Conservation (phyloP, 2,797 vertebrate genomes). For the Xenopus petersii region DNA sequence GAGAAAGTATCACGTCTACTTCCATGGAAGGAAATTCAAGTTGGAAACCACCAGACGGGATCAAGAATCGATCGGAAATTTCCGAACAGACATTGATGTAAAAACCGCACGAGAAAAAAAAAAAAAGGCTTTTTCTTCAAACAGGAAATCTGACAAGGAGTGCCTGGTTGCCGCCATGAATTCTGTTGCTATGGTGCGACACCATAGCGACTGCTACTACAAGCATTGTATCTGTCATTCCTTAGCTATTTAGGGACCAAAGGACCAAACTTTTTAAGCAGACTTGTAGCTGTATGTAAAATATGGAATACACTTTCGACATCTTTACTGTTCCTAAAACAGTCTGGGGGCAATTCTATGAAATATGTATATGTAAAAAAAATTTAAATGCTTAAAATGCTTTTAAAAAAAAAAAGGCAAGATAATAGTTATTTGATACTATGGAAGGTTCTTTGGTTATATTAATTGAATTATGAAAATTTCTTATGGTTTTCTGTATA, state of each 20-base stretch:
- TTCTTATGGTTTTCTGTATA: constrained; percentile 79
- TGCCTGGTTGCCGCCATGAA: constrained; percentile 91
- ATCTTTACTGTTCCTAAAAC: constrained; percentile 80
- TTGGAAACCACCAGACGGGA: constrained; percentile 64
- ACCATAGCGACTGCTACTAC: constrained; percentile 82
- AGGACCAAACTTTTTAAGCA: constrained; percentile 99
- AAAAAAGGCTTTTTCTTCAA: constrained; percentile 68
- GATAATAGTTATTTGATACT: constrained; percentile 89
- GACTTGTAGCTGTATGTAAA: constrained; percentile 95
- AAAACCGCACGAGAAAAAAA: constrained; percentile 58
- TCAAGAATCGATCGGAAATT: constrained; percentile 65
- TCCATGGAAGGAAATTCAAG: constrained; percentile 69
- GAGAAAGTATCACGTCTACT: constrained; percentile 69
- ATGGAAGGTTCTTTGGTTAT: constrained; percentile 77
- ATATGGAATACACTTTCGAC: constrained; percentile 86
- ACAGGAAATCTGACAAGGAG: constrained; percentile 85
- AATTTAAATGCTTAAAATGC: constrained; percentile 78
- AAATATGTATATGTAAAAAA: constrained; percentile 72
- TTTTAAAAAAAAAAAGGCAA: constrained; percentile 85
- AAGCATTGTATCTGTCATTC: constrained; percentile 97
- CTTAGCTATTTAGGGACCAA: constrained; percentile 99
- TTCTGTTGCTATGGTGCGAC: constrained; percentile 75
- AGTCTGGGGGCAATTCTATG: constrained; percentile 83
- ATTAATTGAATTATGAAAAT: constrained; percentile 76
- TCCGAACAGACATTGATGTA: constrained; percentile 71